These are phyloP conservation scores for Volucella inanis DNA, from an alignment of 2,888 invertebrate species.

Conservation along the genomic window DNA sequence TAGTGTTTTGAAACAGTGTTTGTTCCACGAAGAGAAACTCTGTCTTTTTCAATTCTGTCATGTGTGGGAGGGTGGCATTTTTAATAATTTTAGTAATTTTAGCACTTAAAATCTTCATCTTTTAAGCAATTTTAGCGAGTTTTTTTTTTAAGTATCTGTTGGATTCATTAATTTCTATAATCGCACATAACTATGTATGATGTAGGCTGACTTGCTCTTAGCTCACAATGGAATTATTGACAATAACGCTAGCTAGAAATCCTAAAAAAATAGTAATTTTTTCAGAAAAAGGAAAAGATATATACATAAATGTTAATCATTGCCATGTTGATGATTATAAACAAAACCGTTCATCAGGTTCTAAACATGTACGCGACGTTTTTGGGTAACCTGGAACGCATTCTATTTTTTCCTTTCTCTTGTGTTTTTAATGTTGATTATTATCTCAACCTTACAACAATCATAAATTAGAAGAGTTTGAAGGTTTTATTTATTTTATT, in stretches of 20 bases:
- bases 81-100: constrained; percentile 31
- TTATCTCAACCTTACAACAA: constrained; percentile 53
- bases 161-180: too few relatives aligned
- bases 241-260: neutral
- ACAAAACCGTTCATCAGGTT: constrained; percentile 14
- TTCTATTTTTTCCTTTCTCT: constrained; percentile 21
- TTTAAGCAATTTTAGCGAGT: constrained; percentile 28
- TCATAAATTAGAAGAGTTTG: constrained; percentile 53
- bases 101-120: constrained; percentile 22
- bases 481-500: neutral
- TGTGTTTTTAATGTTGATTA: constrained; percentile 25
- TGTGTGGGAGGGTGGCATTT: constrained; percentile 31
- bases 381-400: constrained; percentile 31
- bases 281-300: constrained; percentile 17
- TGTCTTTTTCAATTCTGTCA: neutral
- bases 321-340: constrained; percentile 1
- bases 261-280: neutral
- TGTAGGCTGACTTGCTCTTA: too few relatives aligned
- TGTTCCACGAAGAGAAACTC: constrained; percentile 9
- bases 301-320: neutral
- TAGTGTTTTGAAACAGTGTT: constrained; percentile 8
- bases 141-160: neutral
- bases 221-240: too few relatives aligned
- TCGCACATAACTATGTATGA: too few relatives aligned
- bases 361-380: neutral